Evolutionary conservation across 2,888 invertebrate species (phyloP), one percentile per base, ranked within the genome.

Genomic region (Macrophya alboannulata): DNA sequence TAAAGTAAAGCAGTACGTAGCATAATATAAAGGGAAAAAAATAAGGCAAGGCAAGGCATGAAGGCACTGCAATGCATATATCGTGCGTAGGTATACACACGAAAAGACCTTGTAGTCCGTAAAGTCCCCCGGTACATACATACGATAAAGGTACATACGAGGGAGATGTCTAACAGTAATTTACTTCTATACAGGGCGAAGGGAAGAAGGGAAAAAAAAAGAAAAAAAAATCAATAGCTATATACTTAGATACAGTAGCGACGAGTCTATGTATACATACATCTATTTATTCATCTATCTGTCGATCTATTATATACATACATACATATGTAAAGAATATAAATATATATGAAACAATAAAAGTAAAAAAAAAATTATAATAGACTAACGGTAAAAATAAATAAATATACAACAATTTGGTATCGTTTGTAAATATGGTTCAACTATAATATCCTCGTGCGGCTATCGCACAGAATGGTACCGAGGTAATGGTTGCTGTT

Each of bases 111-210:
- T 71, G 71, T 71, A 45, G 43, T 31, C 45, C 4, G 68, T 68
- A 37, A 17, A 25, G 68, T 37, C 68, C 31, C 31, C 15, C 3
- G 31, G 31, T 3, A 31, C 31, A 31, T 31, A 17, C 31, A 68
- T 12, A 31, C 17, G 8, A 31, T 17, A 25, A 15, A 68, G 17
- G 37, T 37, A 25, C 10, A 4, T 9, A 15, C 1, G 10, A 4
- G 48, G 48, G 68, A 6, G 74, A 45, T 45, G 10, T 74, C 74
- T 74, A 45, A 74, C 74, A 74, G 45, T 74, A 74, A 74, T 74
- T 74, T 74, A 45, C 74, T 31, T 43, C 74, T 45, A 62, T n/a
- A 45, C 43, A 45, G 74, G 43, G 45, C n/a, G 45, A 72, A 71
- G n/a, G 15, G 4, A 15, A 12, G 9, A 48, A 15, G 4, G 4